Conservation (phyloP, 2,888 invertebrate genomes). For the Pachliopta kotzebuea region DNA sequence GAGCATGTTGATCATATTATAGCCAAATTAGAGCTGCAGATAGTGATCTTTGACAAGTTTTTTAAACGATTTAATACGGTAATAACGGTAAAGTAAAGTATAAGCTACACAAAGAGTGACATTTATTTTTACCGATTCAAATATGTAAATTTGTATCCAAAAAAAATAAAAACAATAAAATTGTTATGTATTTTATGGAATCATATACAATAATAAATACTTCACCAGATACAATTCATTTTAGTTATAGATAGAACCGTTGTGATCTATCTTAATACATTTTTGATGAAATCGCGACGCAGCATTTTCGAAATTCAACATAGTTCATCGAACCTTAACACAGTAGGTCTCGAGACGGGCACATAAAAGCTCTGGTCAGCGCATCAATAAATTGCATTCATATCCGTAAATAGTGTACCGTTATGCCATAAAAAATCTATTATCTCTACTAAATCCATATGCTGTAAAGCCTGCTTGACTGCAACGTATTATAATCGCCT, state of each 20-base stretch:
- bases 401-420: constrained; percentile 33
- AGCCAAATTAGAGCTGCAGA: no score
- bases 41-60: no score
- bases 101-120: no score
- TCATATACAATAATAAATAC: not conserved
- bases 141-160: no score
- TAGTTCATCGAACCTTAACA: constrained; percentile 29
- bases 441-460: constrained; percentile 31
- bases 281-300: constrained; percentile 24
- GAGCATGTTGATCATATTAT: no score
- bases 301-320: constrained; percentile 24
- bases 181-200: not conserved
- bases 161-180: not conserved
- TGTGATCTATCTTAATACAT: constrained; percentile 22
- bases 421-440: constrained; percentile 36
- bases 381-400: constrained; percentile 32
- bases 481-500: constrained; percentile 19
- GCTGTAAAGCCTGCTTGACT: constrained; percentile 28
- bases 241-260: constrained; percentile 21
- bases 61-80: no score
- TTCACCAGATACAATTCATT: constrained; percentile 8
- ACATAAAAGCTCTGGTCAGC: constrained; percentile 27
- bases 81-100: no score
- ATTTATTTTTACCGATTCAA: no score
- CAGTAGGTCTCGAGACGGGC: constrained; percentile 19